These are phyloP conservation scores for Deilephila elpenor DNA, from an alignment of 2,888 invertebrate species.

Conservation along the genomic window DNA sequence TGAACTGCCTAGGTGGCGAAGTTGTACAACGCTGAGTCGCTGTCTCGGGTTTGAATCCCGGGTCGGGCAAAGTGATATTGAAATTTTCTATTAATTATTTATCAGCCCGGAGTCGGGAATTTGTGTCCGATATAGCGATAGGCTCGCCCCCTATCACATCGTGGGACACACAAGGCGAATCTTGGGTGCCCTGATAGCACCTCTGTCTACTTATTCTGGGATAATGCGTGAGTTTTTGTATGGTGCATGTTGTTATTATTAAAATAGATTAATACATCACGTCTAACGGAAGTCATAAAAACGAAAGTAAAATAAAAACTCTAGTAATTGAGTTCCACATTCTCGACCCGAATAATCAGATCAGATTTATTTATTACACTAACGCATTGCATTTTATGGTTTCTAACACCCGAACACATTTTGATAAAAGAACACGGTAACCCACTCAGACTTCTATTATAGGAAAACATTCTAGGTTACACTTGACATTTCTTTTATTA, in stretches of 20 bases:
- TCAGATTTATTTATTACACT: not conserved
- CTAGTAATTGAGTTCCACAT: not conserved
- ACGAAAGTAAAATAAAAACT: not conserved
- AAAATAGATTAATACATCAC: not conserved
- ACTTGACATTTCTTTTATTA: not conserved
- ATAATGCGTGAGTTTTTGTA: too few relatives aligned
- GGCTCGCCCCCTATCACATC: too few relatives aligned
- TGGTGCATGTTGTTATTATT: not conserved
- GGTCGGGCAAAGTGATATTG: too few relatives aligned
- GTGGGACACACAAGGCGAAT: too few relatives aligned
- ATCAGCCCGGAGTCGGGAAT: too few relatives aligned
- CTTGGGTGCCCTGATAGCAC: too few relatives aligned
- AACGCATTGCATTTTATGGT: constrained; percentile 5
- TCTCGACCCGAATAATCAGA: not conserved
- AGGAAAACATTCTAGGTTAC: not conserved
- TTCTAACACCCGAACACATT: constrained; percentile 1
- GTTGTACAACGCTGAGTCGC: too few relatives aligned
- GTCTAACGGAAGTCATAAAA: not conserved
- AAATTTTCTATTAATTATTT: too few relatives aligned
- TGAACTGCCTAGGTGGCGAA: too few relatives aligned
- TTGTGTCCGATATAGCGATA: too few relatives aligned
- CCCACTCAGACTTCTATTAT: not conserved
- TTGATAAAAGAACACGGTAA: not conserved
- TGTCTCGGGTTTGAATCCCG: too few relatives aligned
- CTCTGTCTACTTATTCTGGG: too few relatives aligned